Evolutionary conservation across 2,888 invertebrate species (phyloP).

Genomic region (Euphydryas editha): DNA sequence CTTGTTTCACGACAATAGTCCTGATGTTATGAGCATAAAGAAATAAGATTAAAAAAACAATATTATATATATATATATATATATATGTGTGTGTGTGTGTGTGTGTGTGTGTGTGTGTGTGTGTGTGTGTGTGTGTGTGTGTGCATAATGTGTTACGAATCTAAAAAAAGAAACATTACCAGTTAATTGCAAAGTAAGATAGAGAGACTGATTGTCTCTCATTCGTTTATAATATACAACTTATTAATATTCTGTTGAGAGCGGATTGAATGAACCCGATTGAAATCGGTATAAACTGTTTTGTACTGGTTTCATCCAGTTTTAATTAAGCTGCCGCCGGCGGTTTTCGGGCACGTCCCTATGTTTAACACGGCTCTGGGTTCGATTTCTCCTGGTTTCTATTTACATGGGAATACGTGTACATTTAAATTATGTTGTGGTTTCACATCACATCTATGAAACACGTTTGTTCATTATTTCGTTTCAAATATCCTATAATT

Average conservation of each 20-base stretch:
- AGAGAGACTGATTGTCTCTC: neutral
- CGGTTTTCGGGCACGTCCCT: constrained; percentile 26
- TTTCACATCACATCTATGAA: constrained; percentile 12
- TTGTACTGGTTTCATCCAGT: constrained; percentile 7
- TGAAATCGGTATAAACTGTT: neutral
- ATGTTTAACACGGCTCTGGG: constrained; percentile 18
- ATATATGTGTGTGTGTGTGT: too few species aligned
- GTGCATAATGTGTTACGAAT: too few species aligned
- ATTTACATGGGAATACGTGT: constrained; percentile 20
- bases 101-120: too few species aligned
- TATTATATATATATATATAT: too few species aligned
- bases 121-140: too few species aligned
- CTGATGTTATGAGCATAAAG: too few species aligned
- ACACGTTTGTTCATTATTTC: constrained; percentile 8
- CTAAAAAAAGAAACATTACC: too few species aligned
- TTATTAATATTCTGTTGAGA: constrained; percentile 5
- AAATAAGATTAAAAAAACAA: too few species aligned
- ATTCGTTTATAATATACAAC: neutral
- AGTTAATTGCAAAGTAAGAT: too few species aligned
- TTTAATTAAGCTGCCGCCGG: constrained; percentile 20
- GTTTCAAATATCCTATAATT: neutral
- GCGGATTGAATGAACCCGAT: neutral
- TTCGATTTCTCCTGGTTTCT: constrained; percentile 17
- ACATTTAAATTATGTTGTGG: constrained; percentile 21
- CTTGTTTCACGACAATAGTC: too few species aligned